Conservation (phyloP, 1,140 invertebrate genomes). For the Hyphantria cunea region DNA sequence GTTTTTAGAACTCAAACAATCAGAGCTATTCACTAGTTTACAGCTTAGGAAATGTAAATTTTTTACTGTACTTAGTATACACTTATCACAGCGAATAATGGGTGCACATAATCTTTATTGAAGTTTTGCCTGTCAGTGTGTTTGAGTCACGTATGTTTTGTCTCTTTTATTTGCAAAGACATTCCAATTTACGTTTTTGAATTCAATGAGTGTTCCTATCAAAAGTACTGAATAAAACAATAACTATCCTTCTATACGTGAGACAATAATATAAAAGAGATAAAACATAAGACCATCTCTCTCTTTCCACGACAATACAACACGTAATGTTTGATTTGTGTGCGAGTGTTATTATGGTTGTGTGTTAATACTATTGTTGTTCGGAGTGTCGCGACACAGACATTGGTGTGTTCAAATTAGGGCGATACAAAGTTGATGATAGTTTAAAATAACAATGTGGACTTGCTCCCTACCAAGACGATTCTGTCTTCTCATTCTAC, state of each 20-base stretch:
- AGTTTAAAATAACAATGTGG: not conserved
- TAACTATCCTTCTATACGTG: not conserved
- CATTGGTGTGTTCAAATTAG: constrained; percentile 17
- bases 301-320: no score
- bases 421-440: not conserved
- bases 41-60: no score
- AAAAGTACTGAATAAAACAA: not conserved
- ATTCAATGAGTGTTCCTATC: not conserved
- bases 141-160: constrained; percentile 7
- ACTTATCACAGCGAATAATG: constrained; percentile 7
- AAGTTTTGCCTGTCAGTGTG: not conserved
- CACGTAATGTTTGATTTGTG: no score
- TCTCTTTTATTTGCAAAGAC: not conserved
- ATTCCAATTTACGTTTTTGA: not conserved
- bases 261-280: no score
- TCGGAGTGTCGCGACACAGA: not conserved
- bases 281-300: no score
- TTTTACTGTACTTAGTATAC: not conserved
- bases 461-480: not conserved
- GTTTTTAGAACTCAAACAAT: constrained; percentile 2
- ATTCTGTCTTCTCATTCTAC: no score
- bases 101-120: constrained; percentile 10
- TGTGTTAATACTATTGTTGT: constrained; percentile 18
- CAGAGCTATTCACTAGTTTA: no score
- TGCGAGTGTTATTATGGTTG: no score